Conservation (phyloP, 2,113 vertebrate species). For the Eulemur rufifrons region DNA sequence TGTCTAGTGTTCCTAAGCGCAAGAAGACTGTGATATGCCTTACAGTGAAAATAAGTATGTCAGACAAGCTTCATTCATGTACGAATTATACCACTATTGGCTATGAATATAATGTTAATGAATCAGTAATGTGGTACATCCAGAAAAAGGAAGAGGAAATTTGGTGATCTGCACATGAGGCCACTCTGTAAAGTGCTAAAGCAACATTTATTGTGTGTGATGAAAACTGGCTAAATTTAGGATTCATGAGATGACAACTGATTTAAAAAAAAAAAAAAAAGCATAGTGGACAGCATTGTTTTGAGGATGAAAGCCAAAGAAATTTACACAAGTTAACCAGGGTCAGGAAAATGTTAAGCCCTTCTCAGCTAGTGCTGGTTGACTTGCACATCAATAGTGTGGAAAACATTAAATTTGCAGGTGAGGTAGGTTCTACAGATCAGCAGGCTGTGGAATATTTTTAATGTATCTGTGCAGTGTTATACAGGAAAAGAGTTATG, state of each 20-base stretch:
- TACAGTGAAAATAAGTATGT: not conserved
- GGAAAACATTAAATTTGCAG: not conserved
- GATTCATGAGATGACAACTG: not conserved
- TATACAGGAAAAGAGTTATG: not conserved
- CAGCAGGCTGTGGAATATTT: not conserved
- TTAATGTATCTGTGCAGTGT: not conserved
- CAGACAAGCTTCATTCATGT: not conserved
- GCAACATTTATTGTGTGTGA: not conserved
- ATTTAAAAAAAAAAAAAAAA: not conserved
- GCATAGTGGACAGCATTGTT: not conserved
- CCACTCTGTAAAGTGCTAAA: not conserved
- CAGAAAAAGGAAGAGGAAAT: not conserved
- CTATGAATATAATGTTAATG: not conserved
- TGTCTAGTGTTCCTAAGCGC: not conserved
- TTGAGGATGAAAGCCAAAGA: not conserved
- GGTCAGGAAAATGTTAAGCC: not conserved
- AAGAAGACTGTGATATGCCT: not conserved
- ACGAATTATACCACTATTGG: not conserved
- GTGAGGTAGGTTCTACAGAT: not conserved
- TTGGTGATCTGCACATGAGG: not conserved
- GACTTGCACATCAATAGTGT: not conserved
- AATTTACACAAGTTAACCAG: not conserved
- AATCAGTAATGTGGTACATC: not conserved
- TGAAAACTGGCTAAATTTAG: not conserved
- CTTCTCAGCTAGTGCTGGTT: not conserved